phyloP scores from a whole-genome alignment of 2,113 vertebrate genomes.

The Aplodontia rufa region DNA sequence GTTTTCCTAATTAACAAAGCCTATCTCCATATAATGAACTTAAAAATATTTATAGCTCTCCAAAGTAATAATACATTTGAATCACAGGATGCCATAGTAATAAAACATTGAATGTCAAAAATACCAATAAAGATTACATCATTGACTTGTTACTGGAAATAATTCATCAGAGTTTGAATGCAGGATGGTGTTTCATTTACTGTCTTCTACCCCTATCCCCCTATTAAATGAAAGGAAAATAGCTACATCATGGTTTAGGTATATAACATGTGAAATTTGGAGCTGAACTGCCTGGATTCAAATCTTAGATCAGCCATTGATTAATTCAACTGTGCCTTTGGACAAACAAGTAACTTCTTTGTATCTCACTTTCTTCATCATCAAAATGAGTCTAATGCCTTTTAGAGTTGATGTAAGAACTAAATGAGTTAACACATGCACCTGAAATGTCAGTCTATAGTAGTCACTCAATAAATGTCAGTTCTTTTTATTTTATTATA shows the following conservation, averaged over 20 bases:
- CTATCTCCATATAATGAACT: background rate
- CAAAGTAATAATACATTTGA: background rate
- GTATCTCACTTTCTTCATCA: background rate
- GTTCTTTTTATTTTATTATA: background rate
- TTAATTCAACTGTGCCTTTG: background rate
- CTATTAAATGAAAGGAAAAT: constrained; percentile 21
- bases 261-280: background rate
- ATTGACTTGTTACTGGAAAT: background rate
- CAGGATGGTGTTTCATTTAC: background rate
- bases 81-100: background rate
- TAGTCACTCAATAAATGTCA: background rate
- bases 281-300: background rate
- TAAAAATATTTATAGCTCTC: constrained; percentile 21
- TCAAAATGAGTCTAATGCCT: background rate
- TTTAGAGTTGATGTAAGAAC: background rate
- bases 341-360: background rate
- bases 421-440: background rate
- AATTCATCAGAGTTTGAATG: background rate
- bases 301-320: background rate
- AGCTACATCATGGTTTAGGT: background rate
- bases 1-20: constrained; percentile 1
- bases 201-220: background rate
- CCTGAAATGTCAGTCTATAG: background rate
- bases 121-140: background rate
- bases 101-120: constrained; percentile 6